phyloP scores from a whole-genome alignment of 2,797 vertebrate species.

The Coccyzus lansbergi region DNA sequence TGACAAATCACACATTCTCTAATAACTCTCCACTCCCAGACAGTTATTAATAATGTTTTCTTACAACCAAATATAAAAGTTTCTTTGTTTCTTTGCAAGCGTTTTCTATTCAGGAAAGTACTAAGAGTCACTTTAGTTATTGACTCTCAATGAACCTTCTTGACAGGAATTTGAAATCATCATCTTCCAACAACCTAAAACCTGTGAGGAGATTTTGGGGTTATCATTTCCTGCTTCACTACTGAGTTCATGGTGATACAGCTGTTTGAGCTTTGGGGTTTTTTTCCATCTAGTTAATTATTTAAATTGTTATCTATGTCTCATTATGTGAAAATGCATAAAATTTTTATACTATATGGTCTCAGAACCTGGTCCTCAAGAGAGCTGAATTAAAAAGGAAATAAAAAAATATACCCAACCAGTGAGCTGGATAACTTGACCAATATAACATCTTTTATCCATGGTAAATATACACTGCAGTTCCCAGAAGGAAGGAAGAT shows the following conservation, averaged over 20 bases:
- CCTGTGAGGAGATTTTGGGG: neutral
- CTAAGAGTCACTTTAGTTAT: neutral
- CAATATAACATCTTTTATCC: neutral
- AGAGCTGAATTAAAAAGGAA: neutral
- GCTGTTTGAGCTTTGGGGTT: no score
- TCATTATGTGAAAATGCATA: neutral
- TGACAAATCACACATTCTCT: conserved; percentile 45
- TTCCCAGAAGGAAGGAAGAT: neutral
- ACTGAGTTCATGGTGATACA: neutral
- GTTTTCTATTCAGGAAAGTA: neutral
- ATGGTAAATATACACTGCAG: neutral
- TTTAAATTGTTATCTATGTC: neutral
- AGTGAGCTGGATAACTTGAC: neutral
- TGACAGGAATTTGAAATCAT: neutral
- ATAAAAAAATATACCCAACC: neutral
- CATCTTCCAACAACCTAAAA: neutral
- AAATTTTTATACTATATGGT: neutral
- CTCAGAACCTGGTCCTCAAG: neutral
- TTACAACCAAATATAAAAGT: conserved; percentile 24
- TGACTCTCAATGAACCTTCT: neutral
- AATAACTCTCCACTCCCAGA: conserved; percentile 10
- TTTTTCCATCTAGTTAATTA: neutral
- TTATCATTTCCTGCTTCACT: neutral
- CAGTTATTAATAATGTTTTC: conserved; percentile 38
- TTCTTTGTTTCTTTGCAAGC: neutral